Evolutionary conservation across 2,797 vertebrate genomes (phyloP).

Genomic region (Erithacus rubecula): DNA sequence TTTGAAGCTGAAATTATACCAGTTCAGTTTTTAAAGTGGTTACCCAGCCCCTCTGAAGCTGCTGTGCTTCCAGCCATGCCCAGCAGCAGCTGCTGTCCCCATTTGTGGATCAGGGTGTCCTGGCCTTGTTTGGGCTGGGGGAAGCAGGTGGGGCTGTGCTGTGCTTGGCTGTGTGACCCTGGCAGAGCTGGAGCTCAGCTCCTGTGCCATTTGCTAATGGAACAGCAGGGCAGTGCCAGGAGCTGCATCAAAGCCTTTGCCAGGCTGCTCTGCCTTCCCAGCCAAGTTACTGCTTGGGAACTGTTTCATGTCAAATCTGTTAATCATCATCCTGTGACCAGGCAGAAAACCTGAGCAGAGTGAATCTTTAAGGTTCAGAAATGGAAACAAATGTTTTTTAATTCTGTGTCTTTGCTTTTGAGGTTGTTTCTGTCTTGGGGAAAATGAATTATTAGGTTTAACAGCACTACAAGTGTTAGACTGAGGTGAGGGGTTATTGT

Average conservation of each 20-base stretch:
- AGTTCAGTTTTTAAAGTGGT: not conserved
- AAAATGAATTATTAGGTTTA: not conserved
- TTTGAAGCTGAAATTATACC: not conserved
- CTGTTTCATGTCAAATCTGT: not conserved
- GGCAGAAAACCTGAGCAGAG: not conserved
- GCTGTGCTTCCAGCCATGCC: not conserved
- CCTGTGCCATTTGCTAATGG: accelerated
- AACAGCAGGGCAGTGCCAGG: not conserved
- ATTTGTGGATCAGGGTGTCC: not conserved
- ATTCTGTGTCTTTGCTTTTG: not conserved
- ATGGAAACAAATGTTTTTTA: not conserved
- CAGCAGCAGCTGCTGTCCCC: not conserved
- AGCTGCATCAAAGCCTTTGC: not conserved
- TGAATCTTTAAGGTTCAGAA: not conserved
- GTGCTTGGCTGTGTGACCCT: not conserved
- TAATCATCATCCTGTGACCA: not conserved
- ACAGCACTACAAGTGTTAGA: not conserved
- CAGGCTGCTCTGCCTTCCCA: not conserved
- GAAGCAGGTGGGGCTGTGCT: not conserved
- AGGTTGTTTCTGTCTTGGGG: not conserved
- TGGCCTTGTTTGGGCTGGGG: not conserved
- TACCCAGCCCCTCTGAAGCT: not conserved
- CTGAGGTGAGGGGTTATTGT: not conserved
- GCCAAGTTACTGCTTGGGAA: not conserved
- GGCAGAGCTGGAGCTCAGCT: not conserved